A percentile compares a stretch with the other conserved stretches of the same genome.
phyloP scores from a whole-genome alignment of 2,797 vertebrate genomes.

The Cyclura pinguis region DNA sequence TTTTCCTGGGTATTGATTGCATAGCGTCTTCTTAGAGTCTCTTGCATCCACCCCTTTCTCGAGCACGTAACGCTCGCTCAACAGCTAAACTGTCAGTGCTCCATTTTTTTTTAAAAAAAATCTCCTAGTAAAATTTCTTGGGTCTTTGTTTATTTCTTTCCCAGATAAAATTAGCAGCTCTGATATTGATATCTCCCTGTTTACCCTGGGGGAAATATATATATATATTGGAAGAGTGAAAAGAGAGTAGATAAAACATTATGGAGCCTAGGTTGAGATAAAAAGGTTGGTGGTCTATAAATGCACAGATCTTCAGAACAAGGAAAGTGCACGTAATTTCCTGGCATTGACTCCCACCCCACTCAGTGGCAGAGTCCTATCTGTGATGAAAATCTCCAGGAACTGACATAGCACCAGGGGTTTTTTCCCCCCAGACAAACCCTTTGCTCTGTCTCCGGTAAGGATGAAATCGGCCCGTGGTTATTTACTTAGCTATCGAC shows the following conservation, averaged over 20 bases:
- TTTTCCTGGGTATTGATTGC: slow-evolving; percentile 25
- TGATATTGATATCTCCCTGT: slow-evolving; percentile 38
- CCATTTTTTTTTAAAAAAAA: neutral
- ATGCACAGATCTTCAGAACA: slow-evolving; percentile 57
- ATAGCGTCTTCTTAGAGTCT: neutral
- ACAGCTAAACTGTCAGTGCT: neutral
- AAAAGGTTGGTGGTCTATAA: slow-evolving; percentile 57
- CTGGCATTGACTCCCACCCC: slow-evolving; percentile 57
- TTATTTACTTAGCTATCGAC: neutral
- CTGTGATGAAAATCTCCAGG: slow-evolving; percentile 45
- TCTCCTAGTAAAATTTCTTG: slow-evolving; percentile 35
- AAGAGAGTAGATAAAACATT: slow-evolving; percentile 69
- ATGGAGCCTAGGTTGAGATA: slow-evolving; percentile 49
- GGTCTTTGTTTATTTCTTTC: neutral
- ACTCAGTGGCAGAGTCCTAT: slow-evolving; percentile 20
- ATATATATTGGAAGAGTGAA: slow-evolving; percentile 40
- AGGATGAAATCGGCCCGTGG: neutral
- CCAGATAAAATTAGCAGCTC: slow-evolving; percentile 50
- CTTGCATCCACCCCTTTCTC: neutral
- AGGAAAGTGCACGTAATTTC: slow-evolving; percentile 30
- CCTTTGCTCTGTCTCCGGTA: neutral
- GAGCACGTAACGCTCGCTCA: neutral
- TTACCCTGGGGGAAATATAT: slow-evolving; percentile 23
- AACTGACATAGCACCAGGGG: neutral
- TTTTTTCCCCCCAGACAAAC: slow-evolving; percentile 32